Evolutionary conservation across 1,140 invertebrate genomes (phyloP).

Genomic region (Papilio aristodemus): DNA sequence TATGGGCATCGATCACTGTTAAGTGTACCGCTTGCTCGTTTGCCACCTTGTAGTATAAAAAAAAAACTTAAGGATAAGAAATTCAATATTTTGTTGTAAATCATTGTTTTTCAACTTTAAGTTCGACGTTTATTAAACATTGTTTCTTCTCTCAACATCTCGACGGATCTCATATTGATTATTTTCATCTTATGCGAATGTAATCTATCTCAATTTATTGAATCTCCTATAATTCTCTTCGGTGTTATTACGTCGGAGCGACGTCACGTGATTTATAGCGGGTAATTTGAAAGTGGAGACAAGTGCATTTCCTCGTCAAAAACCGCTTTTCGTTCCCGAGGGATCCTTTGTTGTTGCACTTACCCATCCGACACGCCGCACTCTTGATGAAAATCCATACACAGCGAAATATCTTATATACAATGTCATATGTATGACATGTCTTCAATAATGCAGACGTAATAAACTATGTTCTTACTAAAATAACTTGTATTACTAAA

Average conservation of each 20-base stretch:
- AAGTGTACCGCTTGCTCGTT: no score
- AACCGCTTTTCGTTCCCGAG: conserved; percentile 49
- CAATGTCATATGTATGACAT: neutral
- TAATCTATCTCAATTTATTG: conserved; percentile 44
- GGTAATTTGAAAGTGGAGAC: conserved; percentile 50
- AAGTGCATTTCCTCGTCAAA: conserved; percentile 51
- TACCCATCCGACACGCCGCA: conserved; percentile 55
- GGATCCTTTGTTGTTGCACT: conserved; percentile 44
- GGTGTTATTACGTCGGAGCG: conserved; percentile 42
- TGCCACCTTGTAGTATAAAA: no score
- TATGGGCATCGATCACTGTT: no score
- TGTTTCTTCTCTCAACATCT: neutral
- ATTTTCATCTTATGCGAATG: conserved; percentile 28
- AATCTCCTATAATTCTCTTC: conserved; percentile 39
- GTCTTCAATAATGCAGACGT: no score
- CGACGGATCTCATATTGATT: neutral
- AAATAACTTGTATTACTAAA: no score
- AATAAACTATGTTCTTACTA: no score
- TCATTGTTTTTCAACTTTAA: neutral
- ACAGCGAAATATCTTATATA: neutral
- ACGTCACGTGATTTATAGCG: conserved; percentile 53
- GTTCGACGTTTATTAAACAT: neutral
- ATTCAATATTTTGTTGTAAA: no score
- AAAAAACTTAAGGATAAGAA: no score
- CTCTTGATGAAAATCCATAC: conserved; percentile 34